phyloP scores from a whole-genome alignment of 2,113 vertebrate species.

The Arenaria interpres region DNA sequence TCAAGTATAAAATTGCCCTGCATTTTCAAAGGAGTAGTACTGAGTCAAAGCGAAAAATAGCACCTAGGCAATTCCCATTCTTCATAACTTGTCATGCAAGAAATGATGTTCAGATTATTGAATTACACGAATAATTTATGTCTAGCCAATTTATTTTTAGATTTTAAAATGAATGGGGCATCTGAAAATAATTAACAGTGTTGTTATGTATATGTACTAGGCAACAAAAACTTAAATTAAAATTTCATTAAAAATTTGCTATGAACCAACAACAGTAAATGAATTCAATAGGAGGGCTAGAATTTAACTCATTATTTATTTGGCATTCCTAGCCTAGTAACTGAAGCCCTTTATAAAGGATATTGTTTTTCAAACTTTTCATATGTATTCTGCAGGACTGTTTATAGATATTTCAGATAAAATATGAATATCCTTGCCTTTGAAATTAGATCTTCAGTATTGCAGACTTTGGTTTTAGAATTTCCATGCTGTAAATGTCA shows the following conservation, averaged over 20 bases:
- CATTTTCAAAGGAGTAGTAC: background rate
- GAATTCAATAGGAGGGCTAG: background rate
- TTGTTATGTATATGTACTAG: background rate
- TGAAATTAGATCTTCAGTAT: background rate
- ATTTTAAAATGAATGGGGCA: background rate
- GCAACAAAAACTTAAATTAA: background rate
- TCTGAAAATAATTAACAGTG: background rate
- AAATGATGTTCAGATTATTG: background rate
- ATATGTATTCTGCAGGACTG: background rate
- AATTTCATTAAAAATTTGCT: background rate
- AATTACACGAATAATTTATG: slow-evolving; percentile 7
- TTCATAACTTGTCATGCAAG: background rate
- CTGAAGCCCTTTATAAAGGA: background rate
- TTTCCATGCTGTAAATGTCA: background rate
- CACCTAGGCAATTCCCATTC: background rate
- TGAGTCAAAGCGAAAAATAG: background rate
- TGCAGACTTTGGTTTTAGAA: background rate
- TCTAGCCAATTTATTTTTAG: background rate
- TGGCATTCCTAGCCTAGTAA: background rate
- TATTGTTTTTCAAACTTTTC: background rate
- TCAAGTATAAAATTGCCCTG: background rate
- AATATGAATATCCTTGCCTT: background rate
- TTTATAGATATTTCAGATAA: background rate
- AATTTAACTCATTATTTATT: background rate
- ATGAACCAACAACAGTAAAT: background rate